phyloP scores from a whole-genome alignment of 2,888 invertebrate species.

The Hydropsyche betteni region DNA sequence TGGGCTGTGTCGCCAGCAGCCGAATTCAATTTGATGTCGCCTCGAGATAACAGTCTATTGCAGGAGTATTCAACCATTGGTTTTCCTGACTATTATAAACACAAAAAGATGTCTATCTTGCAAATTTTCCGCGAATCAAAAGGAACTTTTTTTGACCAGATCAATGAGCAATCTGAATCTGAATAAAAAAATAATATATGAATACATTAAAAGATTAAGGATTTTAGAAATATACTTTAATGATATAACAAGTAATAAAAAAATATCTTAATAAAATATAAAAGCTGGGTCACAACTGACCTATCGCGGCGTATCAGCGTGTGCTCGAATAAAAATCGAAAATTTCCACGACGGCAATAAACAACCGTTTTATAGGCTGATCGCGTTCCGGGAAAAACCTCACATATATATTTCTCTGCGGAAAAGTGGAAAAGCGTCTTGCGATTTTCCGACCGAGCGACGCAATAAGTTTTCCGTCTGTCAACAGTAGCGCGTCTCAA shows the following conservation, averaged over 20 bases:
- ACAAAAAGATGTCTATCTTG: neutral
- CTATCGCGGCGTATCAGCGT: no score
- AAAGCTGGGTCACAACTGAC: no score
- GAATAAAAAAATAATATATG: no score
- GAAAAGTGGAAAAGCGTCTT: no score
- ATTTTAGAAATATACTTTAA: no score
- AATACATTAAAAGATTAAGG: no score
- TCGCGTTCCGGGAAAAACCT: neutral
- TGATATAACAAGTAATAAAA: no score
- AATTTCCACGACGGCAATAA: conserved; percentile 40
- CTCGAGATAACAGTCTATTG: conserved; percentile 40
- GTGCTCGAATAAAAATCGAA: neutral
- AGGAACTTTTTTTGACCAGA: no score
- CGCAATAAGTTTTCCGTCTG: neutral
- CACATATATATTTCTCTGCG: neutral
- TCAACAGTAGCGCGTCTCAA: conserved; percentile 14
- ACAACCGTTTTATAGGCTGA: neutral
- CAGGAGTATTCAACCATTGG: neutral
- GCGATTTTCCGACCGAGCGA: no score
- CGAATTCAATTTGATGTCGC: conserved; percentile 51
- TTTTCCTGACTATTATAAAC: neutral
- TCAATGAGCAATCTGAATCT: no score
- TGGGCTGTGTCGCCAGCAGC: conserved; percentile 34
- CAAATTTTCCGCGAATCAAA: no score
- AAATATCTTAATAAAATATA: no score